Evolutionary conservation across 2,888 invertebrate genomes (phyloP).

Genomic region (Diarsia mendica): DNA sequence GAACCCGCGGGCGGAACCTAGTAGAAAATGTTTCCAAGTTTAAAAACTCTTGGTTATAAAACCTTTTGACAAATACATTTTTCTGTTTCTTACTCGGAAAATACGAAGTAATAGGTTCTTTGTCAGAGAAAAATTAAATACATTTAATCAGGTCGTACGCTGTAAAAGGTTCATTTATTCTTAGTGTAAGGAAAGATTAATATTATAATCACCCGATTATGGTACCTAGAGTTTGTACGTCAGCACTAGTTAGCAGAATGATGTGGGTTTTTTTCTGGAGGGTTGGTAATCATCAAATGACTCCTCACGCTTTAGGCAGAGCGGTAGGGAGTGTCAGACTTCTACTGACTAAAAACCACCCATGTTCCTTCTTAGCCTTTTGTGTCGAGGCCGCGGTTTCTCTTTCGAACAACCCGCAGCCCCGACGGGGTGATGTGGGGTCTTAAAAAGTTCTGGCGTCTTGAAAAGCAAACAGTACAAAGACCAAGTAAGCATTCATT

Average conservation of each 20-base stretch:
- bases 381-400: too few species aligned
- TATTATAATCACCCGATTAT: too few species aligned
- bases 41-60: not conserved
- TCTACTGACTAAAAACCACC: too few species aligned
- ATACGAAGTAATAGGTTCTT: constrained; percentile 6
- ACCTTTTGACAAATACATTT: not conserved
- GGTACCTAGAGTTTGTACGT: not conserved
- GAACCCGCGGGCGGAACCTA: not conserved
- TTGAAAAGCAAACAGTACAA: constrained; percentile 7
- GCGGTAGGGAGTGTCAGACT: too few species aligned
- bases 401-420: too few species aligned
- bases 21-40: not conserved
- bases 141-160: not conserved
- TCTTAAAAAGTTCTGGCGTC: too few species aligned
- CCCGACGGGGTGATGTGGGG: not conserved
- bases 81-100: not conserved
- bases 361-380: too few species aligned
- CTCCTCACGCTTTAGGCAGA: too few species aligned
- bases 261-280: too few species aligned
- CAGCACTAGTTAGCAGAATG: too few species aligned
- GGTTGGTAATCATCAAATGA: too few species aligned
- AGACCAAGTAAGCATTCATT: constrained; percentile 13
- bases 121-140: constrained; percentile 15
- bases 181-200: not conserved
- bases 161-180: constrained; percentile 22